Percentiles rank a stretch among this genome's conserved stretches.
Evolutionary conservation across 2,888 invertebrate species (phyloP).

Genomic region (Diaphora mendica): DNA sequence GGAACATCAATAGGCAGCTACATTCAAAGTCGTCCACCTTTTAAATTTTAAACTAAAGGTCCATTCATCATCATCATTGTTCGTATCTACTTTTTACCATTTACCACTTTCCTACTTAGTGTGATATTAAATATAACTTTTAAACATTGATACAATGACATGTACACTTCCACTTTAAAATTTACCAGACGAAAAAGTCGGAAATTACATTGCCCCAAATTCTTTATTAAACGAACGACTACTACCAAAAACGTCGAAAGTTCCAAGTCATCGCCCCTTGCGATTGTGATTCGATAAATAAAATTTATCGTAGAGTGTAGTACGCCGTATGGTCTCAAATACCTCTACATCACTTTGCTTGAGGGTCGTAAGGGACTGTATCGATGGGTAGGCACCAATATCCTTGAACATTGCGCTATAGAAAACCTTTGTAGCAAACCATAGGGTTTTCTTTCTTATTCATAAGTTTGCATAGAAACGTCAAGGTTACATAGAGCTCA

Average conservation of each 20-base stretch:
- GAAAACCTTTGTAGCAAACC: conserved; percentile 10
- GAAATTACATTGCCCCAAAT: conserved; percentile 11
- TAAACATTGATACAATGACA: not conserved
- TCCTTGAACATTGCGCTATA: conserved; percentile 14
- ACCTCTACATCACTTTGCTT: conserved; percentile 24
- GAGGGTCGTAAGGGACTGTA: conserved; percentile 21
- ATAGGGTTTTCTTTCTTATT: not conserved
- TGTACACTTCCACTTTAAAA: not conserved
- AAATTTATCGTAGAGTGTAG: conserved; percentile 26
- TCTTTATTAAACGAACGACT: conserved; percentile 12
- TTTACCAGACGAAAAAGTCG: not conserved
- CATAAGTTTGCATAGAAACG: not conserved
- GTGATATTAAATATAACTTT: not conserved
- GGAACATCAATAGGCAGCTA: too few relatives aligned
- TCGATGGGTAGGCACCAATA: conserved; percentile 20
- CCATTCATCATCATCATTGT: too few relatives aligned
- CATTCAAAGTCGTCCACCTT: too few relatives aligned
- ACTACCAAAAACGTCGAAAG: conserved; percentile 12
- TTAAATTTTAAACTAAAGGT: not conserved
- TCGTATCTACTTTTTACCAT: not conserved
- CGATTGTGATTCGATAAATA: conserved; percentile 28
- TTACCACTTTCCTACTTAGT: not conserved
- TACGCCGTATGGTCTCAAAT: conserved; percentile 27
- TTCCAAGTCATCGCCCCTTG: conserved; percentile 17
- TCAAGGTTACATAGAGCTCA: too few relatives aligned